Conservation (phyloP, 2,113 vertebrate species). For the Mionectes macconnelli region DNA sequence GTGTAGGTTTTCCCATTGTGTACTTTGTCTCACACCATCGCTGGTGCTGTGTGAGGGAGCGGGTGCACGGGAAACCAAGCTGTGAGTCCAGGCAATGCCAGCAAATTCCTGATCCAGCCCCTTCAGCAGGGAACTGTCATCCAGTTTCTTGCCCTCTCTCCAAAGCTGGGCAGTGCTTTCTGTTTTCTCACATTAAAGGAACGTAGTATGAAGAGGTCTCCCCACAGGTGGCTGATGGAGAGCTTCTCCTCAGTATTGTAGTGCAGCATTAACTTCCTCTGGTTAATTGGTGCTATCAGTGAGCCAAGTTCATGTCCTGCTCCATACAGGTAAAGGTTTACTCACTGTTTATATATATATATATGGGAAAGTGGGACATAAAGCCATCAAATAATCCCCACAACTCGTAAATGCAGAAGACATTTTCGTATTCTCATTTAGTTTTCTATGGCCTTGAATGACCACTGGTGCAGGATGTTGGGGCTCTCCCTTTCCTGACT, state of each 20-base stretch:
- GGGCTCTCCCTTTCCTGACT: neutral
- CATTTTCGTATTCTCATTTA: neutral
- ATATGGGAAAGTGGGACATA: neutral
- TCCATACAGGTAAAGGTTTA: neutral
- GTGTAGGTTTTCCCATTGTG: neutral
- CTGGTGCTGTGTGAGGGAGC: neutral
- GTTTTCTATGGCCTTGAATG: neutral
- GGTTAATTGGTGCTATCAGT: accelerated
- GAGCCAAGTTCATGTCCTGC: neutral
- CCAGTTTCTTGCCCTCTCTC: neutral
- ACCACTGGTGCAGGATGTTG: neutral
- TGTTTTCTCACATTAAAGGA: neutral
- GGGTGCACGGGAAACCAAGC: neutral
- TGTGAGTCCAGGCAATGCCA: neutral
- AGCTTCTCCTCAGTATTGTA: neutral
- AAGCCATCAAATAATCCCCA: neutral
- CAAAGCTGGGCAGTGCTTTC: neutral
- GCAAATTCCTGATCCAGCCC: neutral
- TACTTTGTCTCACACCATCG: neutral
- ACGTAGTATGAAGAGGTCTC: neutral
- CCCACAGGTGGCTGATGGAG: neutral
- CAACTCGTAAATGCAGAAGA: neutral
- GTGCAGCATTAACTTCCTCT: neutral
- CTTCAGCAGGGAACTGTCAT: neutral
- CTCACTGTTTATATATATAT: neutral